Conservation (phyloP, 2,888 invertebrate species). For the Xylocampa areola region DNA sequence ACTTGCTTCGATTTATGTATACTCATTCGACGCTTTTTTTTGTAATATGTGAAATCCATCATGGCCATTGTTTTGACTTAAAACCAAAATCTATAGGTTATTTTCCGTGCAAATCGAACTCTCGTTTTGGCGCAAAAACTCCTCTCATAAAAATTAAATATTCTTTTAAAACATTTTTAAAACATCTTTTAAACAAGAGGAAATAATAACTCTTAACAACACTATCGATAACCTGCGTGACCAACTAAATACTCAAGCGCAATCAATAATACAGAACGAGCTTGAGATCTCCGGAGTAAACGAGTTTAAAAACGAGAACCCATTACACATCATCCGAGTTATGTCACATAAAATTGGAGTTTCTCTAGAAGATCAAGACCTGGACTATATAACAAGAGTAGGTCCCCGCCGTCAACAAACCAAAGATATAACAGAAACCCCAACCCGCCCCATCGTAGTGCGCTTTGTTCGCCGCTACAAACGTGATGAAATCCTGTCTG, state of each 20-base stretch:
- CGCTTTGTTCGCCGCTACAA: too few species aligned
- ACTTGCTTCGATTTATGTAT: too few species aligned
- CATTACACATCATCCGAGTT: not conserved
- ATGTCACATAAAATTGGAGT: slow-evolving; percentile 1
- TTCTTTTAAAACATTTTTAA: too few species aligned
- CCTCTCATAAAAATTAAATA: too few species aligned
- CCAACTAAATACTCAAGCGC: slow-evolving; percentile 5
- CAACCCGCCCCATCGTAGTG: not conserved
- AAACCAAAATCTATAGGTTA: too few species aligned
- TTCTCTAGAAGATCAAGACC: not conserved
- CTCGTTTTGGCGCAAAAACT: too few species aligned
- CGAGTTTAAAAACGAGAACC: slow-evolving; percentile 2
- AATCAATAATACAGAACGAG: not conserved
- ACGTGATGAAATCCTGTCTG: too few species aligned
- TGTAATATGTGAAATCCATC: too few species aligned
- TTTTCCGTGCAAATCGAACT: too few species aligned
- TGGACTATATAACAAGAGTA: slow-evolving; percentile 2
- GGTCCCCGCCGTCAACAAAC: not conserved
- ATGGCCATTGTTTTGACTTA: too few species aligned
- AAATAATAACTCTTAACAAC: slow-evolving; percentile 1
- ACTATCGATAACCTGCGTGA: not conserved
- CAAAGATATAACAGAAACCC: not conserved
- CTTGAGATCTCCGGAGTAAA: slow-evolving; percentile 1
- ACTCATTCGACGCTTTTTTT: too few species aligned
- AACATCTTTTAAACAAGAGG: too few species aligned